Conservation (phyloP, 1,140 invertebrate species). For the Maconellicoccus hirsutus region DNA sequence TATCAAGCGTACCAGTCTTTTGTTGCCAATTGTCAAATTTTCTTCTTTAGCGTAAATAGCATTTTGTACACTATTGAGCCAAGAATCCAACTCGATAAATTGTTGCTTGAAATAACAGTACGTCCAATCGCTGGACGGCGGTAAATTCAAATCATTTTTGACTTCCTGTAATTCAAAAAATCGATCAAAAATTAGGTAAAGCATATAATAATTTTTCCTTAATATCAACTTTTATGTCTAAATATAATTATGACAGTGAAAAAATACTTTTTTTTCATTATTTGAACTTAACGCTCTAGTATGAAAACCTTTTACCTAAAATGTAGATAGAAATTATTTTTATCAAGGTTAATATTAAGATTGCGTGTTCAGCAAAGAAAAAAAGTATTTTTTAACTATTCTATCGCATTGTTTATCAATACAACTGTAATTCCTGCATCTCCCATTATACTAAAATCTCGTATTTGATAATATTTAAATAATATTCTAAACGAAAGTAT, state of each 20-base stretch:
- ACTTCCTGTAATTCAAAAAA: conserved; percentile 49
- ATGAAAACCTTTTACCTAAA: too few species aligned
- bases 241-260: too few species aligned
- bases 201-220: too few species aligned
- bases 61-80: conserved; percentile 64
- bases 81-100: conserved; percentile 66
- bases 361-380: neutral
- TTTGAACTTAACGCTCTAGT: too few species aligned
- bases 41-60: conserved; percentile 60
- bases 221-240: too few species aligned
- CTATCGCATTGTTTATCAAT: too few species aligned
- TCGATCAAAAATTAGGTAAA: too few species aligned
- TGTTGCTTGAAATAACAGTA: conserved; percentile 64
- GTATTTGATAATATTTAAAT: neutral
- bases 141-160: conserved; percentile 57
- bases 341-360: neutral
- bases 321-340: neutral
- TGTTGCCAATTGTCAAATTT: conserved; percentile 51
- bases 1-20: conserved; percentile 47
- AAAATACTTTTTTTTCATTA: too few species aligned
- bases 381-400: neutral
- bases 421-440: too few species aligned
- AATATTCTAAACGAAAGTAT: neutral
- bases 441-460: neutral
- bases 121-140: conserved; percentile 47